These are phyloP conservation scores for Orchesellides sinensis DNA, from an alignment of 2,888 invertebrate species.

Conservation along the genomic window DNA sequence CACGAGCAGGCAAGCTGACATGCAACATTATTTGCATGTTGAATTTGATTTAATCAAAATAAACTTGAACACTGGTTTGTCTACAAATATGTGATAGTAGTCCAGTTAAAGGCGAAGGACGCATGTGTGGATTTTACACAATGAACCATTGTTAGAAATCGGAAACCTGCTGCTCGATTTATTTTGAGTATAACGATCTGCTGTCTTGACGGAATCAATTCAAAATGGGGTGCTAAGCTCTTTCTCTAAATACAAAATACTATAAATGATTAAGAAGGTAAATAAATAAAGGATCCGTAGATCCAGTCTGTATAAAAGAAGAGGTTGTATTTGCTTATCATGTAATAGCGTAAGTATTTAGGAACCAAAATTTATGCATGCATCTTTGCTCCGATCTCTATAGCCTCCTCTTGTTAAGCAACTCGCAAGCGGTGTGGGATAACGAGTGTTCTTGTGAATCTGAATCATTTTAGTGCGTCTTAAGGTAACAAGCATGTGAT, in stretches of 20 bases:
- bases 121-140: slow-evolving; percentile 34
- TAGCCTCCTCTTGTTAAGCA: slow-evolving; percentile 1
- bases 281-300: not conserved
- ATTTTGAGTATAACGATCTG: too few species aligned
- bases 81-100: not conserved
- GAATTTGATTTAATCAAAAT: slow-evolving; percentile 60
- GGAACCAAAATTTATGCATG: not conserved
- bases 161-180: too few species aligned
- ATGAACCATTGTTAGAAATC: slow-evolving; percentile 48
- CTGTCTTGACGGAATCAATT: too few species aligned
- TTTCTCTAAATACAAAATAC: not conserved
- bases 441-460: too few species aligned
- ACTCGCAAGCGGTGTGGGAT: too few species aligned
- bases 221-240: too few species aligned
- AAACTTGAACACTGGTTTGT: slow-evolving; percentile 28
- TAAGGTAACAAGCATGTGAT: too few species aligned
- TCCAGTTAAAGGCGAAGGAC: not conserved
- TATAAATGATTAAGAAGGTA: not conserved
- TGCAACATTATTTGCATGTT: slow-evolving; percentile 52
- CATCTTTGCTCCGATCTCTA: slow-evolving; percentile 7
- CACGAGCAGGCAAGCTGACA: slow-evolving; percentile 51
- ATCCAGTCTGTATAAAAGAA: not conserved
- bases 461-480: too few species aligned
- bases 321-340: too few species aligned
- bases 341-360: not conserved